phyloP scores from a whole-genome alignment of 2,888 invertebrate genomes.

The Ametastegia equiseti region DNA sequence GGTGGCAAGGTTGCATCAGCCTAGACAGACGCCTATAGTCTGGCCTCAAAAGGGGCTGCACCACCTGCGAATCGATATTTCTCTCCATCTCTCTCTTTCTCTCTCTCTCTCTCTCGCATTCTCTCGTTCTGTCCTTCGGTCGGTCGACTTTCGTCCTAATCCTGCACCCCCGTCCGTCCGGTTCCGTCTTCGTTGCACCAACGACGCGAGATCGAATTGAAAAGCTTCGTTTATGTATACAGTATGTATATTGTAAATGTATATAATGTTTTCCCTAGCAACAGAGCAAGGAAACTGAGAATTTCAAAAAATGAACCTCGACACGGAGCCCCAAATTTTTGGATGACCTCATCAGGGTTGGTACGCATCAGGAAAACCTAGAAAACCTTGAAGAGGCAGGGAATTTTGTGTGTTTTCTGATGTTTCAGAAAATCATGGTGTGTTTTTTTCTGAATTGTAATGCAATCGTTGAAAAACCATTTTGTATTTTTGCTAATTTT shows the following conservation, averaged over 20 bases:
- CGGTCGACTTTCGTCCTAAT: constrained; percentile 18
- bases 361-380: too few relatives aligned
- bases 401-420: too few relatives aligned
- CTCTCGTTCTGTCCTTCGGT: background rate
- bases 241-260: too few relatives aligned
- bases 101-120: background rate
- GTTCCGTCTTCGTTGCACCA: constrained; percentile 26
- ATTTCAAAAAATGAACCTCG: background rate
- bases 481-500: too few relatives aligned
- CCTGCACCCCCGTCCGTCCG: background rate
- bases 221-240: background rate
- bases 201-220: background rate
- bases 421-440: too few relatives aligned
- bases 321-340: too few relatives aligned
- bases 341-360: too few relatives aligned
- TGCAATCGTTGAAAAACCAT: too few relatives aligned
- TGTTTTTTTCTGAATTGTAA: too few relatives aligned
- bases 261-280: constrained; percentile 21
- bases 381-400: too few relatives aligned
- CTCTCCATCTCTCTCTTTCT: background rate
- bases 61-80: constrained; percentile 41
- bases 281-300: background rate
- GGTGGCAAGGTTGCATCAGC: constrained; percentile 44
- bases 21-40: constrained; percentile 20
- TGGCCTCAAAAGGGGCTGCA: constrained; percentile 20